Conservation (phyloP, 2,888 invertebrate species). For the Eupithecia dodoneata region DNA sequence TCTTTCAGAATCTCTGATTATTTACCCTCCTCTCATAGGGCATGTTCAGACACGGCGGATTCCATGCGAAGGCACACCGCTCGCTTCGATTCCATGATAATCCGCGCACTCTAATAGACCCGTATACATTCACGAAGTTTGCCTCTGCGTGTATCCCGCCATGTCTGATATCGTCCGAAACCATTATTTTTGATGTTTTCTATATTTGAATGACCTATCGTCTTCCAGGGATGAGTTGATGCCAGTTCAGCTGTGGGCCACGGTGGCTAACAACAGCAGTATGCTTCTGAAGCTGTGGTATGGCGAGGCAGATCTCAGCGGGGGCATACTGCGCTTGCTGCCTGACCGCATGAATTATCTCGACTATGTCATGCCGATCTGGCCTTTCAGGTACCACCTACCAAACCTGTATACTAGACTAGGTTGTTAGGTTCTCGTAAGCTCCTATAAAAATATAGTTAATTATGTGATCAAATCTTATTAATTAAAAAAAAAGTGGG, state of each 20-base stretch:
- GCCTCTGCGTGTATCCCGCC: neutral
- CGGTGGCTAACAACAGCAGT: constrained; percentile 59
- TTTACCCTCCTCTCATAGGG: neutral
- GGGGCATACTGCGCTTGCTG: constrained; percentile 61
- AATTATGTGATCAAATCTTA: too few species aligned
- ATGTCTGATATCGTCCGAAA: neutral
- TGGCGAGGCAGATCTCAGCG: constrained; percentile 62
- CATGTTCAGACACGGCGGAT: neutral
- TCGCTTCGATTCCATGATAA: neutral
- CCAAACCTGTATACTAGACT: neutral
- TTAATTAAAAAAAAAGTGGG: too few species aligned
- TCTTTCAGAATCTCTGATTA: too few species aligned
- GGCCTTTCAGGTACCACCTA: constrained; percentile 64
- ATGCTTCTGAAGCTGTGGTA: constrained; percentile 60
- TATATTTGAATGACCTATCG: neutral
- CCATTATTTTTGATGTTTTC: neutral
- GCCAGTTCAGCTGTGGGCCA: constrained; percentile 59
- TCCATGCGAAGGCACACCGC: neutral
- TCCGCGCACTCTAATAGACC: neutral
- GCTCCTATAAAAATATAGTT: too few species aligned
- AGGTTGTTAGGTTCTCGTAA: too few species aligned
- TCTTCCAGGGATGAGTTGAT: constrained; percentile 57
- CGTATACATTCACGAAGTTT: neutral
- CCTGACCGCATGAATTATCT: constrained; percentile 50
- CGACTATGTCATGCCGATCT: constrained; percentile 65